phyloP scores from a whole-genome alignment of 2,797 vertebrate species.

The Scarus forsteni region DNA sequence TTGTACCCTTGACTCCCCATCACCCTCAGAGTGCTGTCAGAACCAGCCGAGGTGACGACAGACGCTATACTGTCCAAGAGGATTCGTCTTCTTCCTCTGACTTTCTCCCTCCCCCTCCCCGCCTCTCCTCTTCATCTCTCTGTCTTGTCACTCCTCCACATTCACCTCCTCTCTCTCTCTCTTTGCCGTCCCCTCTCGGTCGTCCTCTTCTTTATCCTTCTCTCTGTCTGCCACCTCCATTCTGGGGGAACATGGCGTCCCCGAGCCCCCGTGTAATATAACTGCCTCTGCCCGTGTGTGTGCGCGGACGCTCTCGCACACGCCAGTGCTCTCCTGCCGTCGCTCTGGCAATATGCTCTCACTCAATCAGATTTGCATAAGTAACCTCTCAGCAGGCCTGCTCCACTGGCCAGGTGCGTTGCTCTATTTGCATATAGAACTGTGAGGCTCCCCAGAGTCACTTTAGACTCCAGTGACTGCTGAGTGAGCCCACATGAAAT shows the following conservation, averaged over 20 bases:
- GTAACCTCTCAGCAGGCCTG: conserved; percentile 98
- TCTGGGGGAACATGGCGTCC: conserved; percentile 86
- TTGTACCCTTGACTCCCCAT: too few relatives aligned
- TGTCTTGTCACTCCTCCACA: conserved; percentile 46
- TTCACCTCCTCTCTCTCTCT: conserved; percentile 39
- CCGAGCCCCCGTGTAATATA: conserved; percentile 92
- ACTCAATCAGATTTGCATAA: conserved; percentile 99
- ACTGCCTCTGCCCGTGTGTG: conserved; percentile 75
- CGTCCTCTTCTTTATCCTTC: conserved; percentile 54
- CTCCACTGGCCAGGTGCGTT: conserved; percentile 99
- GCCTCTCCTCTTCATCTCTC: conserved; percentile 49
- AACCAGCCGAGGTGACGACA: too few relatives aligned
- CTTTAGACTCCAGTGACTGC: conserved; percentile 99
- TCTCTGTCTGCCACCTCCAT: conserved; percentile 79
- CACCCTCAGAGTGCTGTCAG: too few relatives aligned
- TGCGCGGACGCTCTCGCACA: conserved; percentile 70
- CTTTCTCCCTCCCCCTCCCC: conserved; percentile 37
- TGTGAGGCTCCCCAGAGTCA: conserved; percentile 99
- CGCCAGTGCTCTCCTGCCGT: conserved; percentile 51
- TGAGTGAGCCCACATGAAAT: conserved; percentile 99
- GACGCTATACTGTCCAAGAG: conserved; percentile 72
- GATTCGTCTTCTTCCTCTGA: conserved; percentile 51
- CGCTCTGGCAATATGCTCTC: conserved; percentile 96
- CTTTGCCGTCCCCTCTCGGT: conserved; percentile 34
- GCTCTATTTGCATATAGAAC: conserved; percentile 99